Base-by-base conservation (phyloP, 2,888 invertebrate genomes). In the Aphodius granarius region DNA sequence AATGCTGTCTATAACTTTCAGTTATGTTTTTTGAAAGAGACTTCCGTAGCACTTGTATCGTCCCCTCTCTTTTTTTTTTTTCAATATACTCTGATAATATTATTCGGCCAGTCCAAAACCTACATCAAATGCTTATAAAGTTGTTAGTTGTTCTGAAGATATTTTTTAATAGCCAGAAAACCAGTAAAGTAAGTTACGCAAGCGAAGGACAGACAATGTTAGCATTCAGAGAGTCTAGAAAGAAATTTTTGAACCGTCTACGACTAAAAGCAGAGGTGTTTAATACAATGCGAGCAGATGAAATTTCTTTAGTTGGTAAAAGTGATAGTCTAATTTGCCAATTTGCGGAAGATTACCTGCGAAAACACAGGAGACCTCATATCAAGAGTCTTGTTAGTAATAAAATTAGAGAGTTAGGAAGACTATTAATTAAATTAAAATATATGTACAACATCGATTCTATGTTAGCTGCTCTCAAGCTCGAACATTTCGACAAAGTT, bases 401-500 rank as follows among this genome's bases (percentile, higher is more conserved):
- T 66, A 66, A 66, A 18, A 66, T 66, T 1, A 3, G 66, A 6
- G 66, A 66, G 18, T 18, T 66, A n/a, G 66, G 16, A 15, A 66
- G 66, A 66, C 18, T 66, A 5, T 66, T 66, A 18, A 66, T 66
- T 66, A 16, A 16, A 15, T 21, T 66, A 5, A n/a, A 18, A 66
- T 16, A 66, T 5, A 66, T 66, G 19, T 66, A 66, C 9, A 3
- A 18, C 15, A 17, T 66, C 4, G 4, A 66, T n/a, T 17, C 4
- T 17, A 66, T 66, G 18, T 18, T 66, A 66, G 66, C 16, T 15
- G 18, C 16, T 17, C 16, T 77, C 20, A 75, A 66, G 16, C 77
- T 73, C 23, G 66, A 75, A 66, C 43, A 64, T 73, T 78, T 77
- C 66, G 76, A 78, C 62, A 63, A 75, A 15, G 74, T 63, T 21